These are phyloP conservation scores for Carettochelys insculpta DNA, from an alignment of 2,113 vertebrate genomes.

Conservation along the genomic window DNA sequence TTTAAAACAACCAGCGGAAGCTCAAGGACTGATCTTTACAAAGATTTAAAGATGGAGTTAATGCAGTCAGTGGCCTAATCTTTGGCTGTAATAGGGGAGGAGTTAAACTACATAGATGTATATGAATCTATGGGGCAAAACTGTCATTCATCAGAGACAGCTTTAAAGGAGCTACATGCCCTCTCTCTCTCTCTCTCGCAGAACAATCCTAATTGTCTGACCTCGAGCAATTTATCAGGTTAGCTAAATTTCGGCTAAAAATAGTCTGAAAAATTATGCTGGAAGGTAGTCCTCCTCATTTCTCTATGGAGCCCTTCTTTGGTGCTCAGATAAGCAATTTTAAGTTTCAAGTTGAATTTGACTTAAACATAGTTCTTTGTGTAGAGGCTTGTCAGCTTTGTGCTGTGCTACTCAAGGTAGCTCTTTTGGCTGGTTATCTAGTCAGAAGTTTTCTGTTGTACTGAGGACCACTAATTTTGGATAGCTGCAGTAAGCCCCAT, in stretches of 20 bases:
- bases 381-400: conserved; percentile 8
- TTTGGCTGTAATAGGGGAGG: neutral
- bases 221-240: neutral
- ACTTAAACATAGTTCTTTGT: neutral
- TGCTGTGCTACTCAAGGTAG: neutral
- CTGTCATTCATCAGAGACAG: neutral
- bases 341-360: conserved; percentile 54
- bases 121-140: neutral
- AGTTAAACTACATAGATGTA: neutral
- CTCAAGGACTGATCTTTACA: conserved; percentile 7
- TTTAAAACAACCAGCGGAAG: neutral
- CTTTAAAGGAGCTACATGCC: neutral
- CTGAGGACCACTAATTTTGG: neutral
- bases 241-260: neutral
- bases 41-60: neutral
- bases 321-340: neutral
- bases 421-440: conserved; percentile 18
- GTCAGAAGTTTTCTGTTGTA: neutral
- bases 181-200: neutral
- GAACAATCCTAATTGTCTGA: neutral
- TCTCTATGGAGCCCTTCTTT: neutral
- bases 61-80: neutral
- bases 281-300: neutral
- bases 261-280: neutral
- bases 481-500: neutral